phyloP scores from a whole-genome alignment of 2,113 vertebrate genomes.

The Daphoenositta chrysoptera region DNA sequence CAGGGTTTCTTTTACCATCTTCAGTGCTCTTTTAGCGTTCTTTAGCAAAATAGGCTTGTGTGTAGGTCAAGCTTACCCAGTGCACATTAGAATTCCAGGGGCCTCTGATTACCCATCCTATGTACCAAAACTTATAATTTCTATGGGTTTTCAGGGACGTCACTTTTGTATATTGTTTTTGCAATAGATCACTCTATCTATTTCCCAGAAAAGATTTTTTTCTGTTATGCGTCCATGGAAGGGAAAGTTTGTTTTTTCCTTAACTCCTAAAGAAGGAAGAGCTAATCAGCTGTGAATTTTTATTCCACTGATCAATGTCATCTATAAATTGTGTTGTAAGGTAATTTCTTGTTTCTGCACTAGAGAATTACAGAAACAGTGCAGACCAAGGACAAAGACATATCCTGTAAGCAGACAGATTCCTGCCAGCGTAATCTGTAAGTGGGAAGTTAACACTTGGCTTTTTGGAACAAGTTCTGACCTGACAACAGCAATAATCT shows the following conservation, averaged over 20 bases:
- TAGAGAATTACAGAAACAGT: not conserved
- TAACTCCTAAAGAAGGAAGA: conserved; percentile 1
- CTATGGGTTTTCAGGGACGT: not conserved
- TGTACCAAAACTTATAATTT: not conserved
- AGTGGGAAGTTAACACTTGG: conserved; percentile 62
- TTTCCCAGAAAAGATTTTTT: not conserved
- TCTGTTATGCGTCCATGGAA: not conserved
- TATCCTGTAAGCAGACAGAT: conserved; percentile 29
- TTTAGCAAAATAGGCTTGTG: not conserved
- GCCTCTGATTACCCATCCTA: not conserved
- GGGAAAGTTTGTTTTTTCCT: conserved; percentile 3
- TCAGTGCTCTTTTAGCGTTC: not conserved
- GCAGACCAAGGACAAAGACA: conserved; percentile 28
- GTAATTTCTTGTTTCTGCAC: conserved; percentile 14
- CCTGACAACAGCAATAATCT: conserved; percentile 54
- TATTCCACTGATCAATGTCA: not conserved
- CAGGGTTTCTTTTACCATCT: not conserved
- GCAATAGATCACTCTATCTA: not conserved
- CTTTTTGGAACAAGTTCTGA: conserved; percentile 51
- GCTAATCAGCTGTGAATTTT: conserved; percentile 5
- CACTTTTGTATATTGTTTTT: not conserved
- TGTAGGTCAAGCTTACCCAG: not conserved
- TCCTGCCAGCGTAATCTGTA: conserved; percentile 41
- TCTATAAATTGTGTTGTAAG: conserved; percentile 16
- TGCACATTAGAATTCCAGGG: not conserved